Conservation (phyloP, 2,797 vertebrate genomes). For the Echiichthys vipera region DNA sequence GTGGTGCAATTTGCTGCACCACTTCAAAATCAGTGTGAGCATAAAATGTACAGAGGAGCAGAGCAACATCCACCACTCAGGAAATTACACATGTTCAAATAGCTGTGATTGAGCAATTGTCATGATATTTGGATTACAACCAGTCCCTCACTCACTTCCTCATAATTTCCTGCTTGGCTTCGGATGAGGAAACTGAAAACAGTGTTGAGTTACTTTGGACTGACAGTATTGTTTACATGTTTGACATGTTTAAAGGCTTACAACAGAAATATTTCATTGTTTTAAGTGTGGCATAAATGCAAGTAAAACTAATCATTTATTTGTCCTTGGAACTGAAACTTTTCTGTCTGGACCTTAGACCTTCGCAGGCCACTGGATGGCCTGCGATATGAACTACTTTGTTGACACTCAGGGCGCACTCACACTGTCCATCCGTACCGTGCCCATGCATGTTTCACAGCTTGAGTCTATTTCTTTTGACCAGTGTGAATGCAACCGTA, state of each 20-base stretch:
- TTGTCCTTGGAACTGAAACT: no score
- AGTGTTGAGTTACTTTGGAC: not conserved
- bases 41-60: not conserved
- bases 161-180: not conserved
- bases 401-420: no score
- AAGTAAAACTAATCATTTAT: not conserved
- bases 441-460: no score
- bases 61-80: not conserved
- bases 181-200: not conserved
- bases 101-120: not conserved
- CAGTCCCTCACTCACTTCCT: not conserved
- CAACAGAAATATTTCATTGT: not conserved
- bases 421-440: no score
- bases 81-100: not conserved
- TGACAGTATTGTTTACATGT: not conserved
- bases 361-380: no score
- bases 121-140: not conserved
- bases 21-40: constrained; percentile 1
- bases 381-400: no score
- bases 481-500: no score
- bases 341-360: no score
- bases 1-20: not conserved
- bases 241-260: not conserved
- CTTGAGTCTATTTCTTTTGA: no score
- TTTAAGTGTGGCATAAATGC: not conserved